Conservation (phyloP, 2,888 invertebrate species). For the Epirrhoe alternata region DNA sequence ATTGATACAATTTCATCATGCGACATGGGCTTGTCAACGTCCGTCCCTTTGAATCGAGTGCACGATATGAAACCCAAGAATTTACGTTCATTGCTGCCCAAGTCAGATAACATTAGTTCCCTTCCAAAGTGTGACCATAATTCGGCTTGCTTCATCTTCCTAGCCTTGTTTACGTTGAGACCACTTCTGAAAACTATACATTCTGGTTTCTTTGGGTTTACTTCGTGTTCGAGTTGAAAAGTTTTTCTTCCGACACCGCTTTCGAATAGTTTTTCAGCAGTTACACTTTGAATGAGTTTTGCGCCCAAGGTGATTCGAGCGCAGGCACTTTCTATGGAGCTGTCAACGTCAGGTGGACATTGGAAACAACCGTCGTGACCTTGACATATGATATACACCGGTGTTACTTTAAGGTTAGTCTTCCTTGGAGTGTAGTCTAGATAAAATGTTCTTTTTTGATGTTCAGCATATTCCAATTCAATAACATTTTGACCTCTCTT, state of each 20-base stretch:
- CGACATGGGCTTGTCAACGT: constrained; percentile 85
- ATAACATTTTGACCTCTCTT: constrained; percentile 87
- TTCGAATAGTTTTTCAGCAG: constrained; percentile 94
- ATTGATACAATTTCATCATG: constrained; percentile 89
- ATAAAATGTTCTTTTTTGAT: constrained; percentile 71
- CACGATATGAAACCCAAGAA: constrained; percentile 96
- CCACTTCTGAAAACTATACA: constrained; percentile 91
- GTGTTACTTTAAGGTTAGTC: constrained; percentile 88
- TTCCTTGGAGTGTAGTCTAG: constrained; percentile 85
- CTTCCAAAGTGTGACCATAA: constrained; percentile 94
- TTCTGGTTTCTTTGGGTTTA: constrained; percentile 83
- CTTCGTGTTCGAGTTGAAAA: constrained; percentile 90
- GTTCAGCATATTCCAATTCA: constrained; percentile 83
- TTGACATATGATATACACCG: constrained; percentile 93
- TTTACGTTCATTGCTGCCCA: constrained; percentile 89
- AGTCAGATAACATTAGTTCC: constrained; percentile 90
- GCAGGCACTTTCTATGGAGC: constrained; percentile 89
- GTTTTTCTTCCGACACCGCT: constrained; percentile 91
- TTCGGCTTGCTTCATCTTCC: constrained; percentile 90
- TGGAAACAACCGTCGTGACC: constrained; percentile 93
- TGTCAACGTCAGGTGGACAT: constrained; percentile 86
- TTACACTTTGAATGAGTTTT: constrained; percentile 93
- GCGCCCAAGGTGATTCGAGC: constrained; percentile 90
- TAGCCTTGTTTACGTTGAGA: constrained; percentile 88
- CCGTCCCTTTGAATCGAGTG: constrained; percentile 90